A percentile compares a stretch with the other conserved stretches of the same genome.
Evolutionary conservation across 1,140 invertebrate genomes (phyloP).

Genomic region (Drosophila ironensis): DNA sequence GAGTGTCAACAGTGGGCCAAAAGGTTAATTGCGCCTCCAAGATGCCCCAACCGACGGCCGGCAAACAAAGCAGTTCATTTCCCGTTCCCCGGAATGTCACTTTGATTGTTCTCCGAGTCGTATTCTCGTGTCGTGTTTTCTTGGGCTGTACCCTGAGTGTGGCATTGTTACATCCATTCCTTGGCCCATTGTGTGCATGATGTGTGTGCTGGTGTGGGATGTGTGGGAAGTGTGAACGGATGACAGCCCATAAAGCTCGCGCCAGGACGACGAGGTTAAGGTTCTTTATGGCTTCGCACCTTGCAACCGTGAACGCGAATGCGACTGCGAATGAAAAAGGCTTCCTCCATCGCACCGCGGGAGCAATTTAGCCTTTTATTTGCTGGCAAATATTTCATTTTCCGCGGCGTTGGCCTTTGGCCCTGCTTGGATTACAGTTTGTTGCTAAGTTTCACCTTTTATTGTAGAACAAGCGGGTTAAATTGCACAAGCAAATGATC

Average conservation of each 20-base stretch:
- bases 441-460: neutral
- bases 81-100: neutral
- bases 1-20: constrained; percentile 67
- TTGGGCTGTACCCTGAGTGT: constrained; percentile 6
- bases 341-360: neutral
- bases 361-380: constrained; percentile 18
- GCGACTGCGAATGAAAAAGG: neutral
- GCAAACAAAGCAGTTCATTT: constrained; percentile 30
- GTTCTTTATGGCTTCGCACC: constrained; percentile 32
- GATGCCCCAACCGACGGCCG: no score
- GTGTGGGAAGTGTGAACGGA: neutral
- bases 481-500: neutral
- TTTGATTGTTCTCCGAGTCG: constrained; percentile 33
- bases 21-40: constrained; percentile 68
- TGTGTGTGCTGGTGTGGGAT: neutral
- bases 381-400: constrained; percentile 14
- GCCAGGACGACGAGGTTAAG: neutral
- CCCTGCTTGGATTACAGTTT: constrained; percentile 17
- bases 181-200: neutral
- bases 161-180: neutral
- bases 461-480: neutral
- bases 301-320: neutral
- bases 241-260: constrained; percentile 19
- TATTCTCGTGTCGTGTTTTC: constrained; percentile 25
- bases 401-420: no score